phyloP scores from a whole-genome alignment of 2,888 invertebrate species.

The Eilema caniola region DNA sequence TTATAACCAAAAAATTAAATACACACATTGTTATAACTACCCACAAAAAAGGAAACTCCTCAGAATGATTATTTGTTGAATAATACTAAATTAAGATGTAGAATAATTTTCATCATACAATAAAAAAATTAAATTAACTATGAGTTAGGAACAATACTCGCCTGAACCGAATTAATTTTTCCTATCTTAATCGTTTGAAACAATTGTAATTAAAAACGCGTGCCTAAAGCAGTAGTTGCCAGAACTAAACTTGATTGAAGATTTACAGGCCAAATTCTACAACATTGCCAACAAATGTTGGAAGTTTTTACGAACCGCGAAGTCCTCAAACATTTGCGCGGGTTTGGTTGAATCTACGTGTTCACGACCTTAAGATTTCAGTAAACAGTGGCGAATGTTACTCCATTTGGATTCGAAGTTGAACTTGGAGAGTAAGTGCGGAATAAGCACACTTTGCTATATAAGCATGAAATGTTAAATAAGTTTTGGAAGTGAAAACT shows the following conservation, averaged over 20 bases:
- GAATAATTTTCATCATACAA: no score
- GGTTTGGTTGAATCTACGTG: background rate
- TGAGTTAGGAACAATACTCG: no score
- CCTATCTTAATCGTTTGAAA: no score
- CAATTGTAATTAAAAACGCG: background rate
- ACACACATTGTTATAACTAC: background rate
- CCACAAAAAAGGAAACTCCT: no score
- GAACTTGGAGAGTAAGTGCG: background rate
- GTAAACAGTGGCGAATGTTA: background rate
- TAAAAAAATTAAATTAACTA: no score
- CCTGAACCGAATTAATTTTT: no score
- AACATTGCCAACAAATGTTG: background rate
- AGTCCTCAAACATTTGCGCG: constrained; percentile 1
- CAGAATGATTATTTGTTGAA: no score
- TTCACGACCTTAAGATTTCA: background rate
- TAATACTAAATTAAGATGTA: no score
- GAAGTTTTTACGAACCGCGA: background rate
- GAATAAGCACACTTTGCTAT: background rate
- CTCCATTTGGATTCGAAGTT: background rate
- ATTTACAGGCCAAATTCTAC: background rate
- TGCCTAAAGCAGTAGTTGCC: background rate
- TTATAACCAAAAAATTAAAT: no score
- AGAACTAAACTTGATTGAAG: background rate
- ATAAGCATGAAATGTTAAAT: background rate
- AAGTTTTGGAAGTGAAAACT: no score